Evolutionary conservation across 2,797 vertebrate species (phyloP).

Genomic region (Pseudochirops corinnae): DNA sequence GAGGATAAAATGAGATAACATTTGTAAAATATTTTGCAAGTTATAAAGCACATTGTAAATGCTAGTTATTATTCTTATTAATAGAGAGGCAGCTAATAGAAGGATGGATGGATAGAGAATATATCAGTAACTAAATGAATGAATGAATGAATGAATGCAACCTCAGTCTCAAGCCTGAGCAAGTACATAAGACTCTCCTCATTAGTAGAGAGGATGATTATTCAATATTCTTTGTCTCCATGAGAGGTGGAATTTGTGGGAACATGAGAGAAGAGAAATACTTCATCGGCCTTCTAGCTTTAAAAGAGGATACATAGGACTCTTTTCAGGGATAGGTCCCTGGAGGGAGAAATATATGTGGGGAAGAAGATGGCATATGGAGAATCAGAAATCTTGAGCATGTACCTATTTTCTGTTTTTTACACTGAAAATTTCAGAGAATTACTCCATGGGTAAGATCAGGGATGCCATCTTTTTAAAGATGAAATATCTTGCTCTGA

Average conservation of each 20-base stretch:
- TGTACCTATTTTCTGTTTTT: background rate
- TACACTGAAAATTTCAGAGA: background rate
- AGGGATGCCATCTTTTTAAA: background rate
- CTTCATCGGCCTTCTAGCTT: background rate
- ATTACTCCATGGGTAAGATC: background rate
- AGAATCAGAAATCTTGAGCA: background rate
- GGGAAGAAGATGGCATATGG: background rate
- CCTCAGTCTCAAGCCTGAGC: background rate
- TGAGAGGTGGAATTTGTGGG: background rate
- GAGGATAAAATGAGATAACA: conserved; percentile 19
- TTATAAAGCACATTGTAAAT: background rate
- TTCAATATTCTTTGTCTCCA: background rate
- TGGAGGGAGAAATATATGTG: background rate
- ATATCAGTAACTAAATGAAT: background rate
- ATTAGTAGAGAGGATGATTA: background rate
- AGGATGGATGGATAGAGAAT: background rate
- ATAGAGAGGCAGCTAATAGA: background rate
- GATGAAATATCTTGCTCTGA: background rate
- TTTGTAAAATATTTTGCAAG: conserved; percentile 2
- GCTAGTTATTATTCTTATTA: background rate
- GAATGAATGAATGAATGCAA: background rate
- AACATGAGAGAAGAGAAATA: background rate
- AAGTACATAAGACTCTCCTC: background rate
- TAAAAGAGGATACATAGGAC: background rate
- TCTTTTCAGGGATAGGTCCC: background rate